Conservation (phyloP, 1,140 invertebrate genomes). For the Aleiodes sp. region DNA sequence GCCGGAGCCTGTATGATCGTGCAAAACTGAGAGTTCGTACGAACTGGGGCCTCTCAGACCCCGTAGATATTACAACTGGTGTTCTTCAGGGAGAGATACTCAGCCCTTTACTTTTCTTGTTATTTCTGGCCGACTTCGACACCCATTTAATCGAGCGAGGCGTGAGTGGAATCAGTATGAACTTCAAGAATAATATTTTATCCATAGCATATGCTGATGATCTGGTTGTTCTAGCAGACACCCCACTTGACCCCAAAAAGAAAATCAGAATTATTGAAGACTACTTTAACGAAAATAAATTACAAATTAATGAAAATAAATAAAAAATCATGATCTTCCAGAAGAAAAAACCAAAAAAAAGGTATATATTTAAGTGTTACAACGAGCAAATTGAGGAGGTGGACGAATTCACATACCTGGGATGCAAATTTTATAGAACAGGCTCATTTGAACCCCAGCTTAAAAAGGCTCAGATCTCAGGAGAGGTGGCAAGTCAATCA, state of each 20-base stretch:
- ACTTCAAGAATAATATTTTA: neutral
- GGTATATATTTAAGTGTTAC: too few relatives aligned
- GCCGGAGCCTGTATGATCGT: conserved; percentile 34
- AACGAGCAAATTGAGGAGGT: too few relatives aligned
- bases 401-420: too few relatives aligned
- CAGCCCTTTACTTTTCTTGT: conserved; percentile 30
- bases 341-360: too few relatives aligned
- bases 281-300: neutral
- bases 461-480: too few relatives aligned
- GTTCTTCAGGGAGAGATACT: conserved; percentile 38
- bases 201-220: conserved; percentile 6
- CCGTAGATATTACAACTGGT: conserved; percentile 30
- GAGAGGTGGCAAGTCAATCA: too few relatives aligned
- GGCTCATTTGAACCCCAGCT: too few relatives aligned
- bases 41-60: neutral
- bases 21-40: conserved; percentile 21
- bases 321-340: too few relatives aligned
- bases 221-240: conserved; percentile 1
- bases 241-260: neutral
- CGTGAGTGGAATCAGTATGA: neutral
- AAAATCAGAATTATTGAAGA: neutral
- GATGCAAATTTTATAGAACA: too few relatives aligned
- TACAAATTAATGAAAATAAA: too few relatives aligned
- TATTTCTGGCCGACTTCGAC: conserved; percentile 38
- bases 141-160: conserved; percentile 1